phyloP scores from a whole-genome alignment of 2,888 invertebrate species.

The Lomographa bimaculata region DNA sequence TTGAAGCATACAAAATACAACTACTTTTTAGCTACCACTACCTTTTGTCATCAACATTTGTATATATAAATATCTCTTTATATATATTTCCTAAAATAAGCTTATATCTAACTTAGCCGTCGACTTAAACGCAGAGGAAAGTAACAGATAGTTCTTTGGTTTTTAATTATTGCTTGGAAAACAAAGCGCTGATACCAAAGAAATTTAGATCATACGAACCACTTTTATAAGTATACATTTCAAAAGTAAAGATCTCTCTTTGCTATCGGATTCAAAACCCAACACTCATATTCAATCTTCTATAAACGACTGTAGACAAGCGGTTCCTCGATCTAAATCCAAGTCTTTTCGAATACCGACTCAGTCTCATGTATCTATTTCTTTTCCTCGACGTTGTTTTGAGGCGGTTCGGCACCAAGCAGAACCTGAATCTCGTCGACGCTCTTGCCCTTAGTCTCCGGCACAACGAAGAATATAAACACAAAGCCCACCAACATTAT shows the following conservation, averaged over 20 bases:
- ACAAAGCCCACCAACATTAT: constrained; percentile 86
- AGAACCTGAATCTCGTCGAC: constrained; percentile 86
- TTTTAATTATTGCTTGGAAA: constrained; percentile 51
- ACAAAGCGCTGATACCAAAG: constrained; percentile 41
- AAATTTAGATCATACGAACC: constrained; percentile 30
- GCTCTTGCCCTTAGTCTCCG: constrained; percentile 88
- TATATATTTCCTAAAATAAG: constrained; percentile 15
- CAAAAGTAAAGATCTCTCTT: no score
- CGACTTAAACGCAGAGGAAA: constrained; percentile 30
- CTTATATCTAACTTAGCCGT: constrained; percentile 22
- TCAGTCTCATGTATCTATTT: constrained; percentile 62
- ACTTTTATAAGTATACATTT: no score
- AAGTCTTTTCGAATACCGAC: constrained; percentile 48
- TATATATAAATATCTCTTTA: constrained; percentile 21
- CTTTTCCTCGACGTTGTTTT: constrained; percentile 51
- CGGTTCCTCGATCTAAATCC: constrained; percentile 12
- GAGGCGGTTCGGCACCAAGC: constrained; percentile 62
- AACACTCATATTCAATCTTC: no score
- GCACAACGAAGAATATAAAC: constrained; percentile 87
- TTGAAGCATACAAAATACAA: constrained; percentile 2
- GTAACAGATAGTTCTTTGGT: constrained; percentile 59
- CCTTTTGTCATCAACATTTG: constrained; percentile 15
- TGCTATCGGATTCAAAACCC: no score
- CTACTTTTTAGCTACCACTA: constrained; percentile 21
- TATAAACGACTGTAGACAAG: constrained; percentile 20